Conservation (phyloP, 2,113 vertebrate genomes). For the Ariopsis seemanni region DNA sequence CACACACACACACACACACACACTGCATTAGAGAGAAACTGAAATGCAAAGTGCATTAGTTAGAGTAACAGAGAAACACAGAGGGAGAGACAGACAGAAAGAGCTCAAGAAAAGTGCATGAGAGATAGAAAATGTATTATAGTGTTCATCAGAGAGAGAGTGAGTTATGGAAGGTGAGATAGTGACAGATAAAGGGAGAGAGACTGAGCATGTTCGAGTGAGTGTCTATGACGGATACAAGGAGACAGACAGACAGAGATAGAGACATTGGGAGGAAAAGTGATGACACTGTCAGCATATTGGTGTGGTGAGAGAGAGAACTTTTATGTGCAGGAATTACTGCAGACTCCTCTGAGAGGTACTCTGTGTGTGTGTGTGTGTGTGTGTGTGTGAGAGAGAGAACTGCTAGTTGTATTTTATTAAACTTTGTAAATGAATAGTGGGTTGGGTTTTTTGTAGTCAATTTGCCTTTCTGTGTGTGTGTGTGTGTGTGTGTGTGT, state of each 20-base stretch:
- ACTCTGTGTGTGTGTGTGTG: background rate
- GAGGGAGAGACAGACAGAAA: conserved; percentile 4
- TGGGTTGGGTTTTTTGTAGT: background rate
- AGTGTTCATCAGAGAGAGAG: background rate
- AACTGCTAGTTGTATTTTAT: background rate
- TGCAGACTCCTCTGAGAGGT: conserved; percentile 9
- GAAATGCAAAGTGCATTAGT: background rate
- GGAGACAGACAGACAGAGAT: background rate
- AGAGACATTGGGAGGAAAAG: background rate
- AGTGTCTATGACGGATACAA: background rate
- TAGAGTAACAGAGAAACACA: conserved; percentile 14
- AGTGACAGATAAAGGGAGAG: conserved; percentile 16
- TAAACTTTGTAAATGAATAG: background rate
- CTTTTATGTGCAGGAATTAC: conserved; percentile 12
- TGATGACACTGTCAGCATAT: conserved; percentile 10
- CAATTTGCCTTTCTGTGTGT: background rate
- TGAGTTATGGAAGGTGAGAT: background rate
- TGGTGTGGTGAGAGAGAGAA: background rate
- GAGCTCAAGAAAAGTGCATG: conserved; percentile 15
- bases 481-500: conserved; percentile 22
- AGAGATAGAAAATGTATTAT: background rate
- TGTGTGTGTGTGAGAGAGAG: background rate
- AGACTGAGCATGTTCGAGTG: background rate
- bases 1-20: conserved; percentile 20
- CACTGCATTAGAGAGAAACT: too few relatives aligned